Conservation (phyloP, 2,888 invertebrate genomes). For the Ypsolopha sequella region DNA sequence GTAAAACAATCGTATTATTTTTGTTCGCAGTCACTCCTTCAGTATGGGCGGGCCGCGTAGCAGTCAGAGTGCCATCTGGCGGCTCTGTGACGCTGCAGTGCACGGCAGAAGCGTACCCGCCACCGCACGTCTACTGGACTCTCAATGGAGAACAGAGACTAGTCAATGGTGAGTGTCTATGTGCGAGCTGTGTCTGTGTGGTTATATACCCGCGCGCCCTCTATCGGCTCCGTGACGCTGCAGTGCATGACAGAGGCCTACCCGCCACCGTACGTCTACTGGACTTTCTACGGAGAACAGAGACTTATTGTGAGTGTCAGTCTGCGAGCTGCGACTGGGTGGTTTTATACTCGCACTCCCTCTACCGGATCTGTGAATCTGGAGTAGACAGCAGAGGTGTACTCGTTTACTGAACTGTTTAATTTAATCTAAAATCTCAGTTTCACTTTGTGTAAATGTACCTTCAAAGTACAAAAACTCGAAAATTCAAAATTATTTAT, state of each 20-base stretch:
- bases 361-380: conserved; percentile 76
- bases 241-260: conserved; percentile 82
- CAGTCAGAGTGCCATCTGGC: conserved; percentile 76
- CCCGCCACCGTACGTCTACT: conserved; percentile 80
- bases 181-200: conserved; percentile 66
- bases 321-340: too few relatives aligned
- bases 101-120: conserved; percentile 80
- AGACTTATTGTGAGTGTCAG: conserved; percentile 72
- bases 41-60: conserved; percentile 79
- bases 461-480: too few relatives aligned
- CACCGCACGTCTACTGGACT: conserved; percentile 82
- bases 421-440: too few relatives aligned
- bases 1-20: neutral
- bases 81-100: conserved; percentile 78
- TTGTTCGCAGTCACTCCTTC: conserved; percentile 75
- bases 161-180: conserved; percentile 63
- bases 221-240: conserved; percentile 75
- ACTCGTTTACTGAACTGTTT: too few relatives aligned
- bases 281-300: conserved; percentile 77
- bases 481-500: too few relatives aligned
- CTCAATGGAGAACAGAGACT: conserved; percentile 74
- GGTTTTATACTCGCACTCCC: conserved; percentile 78
- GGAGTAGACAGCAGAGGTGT: too few relatives aligned
- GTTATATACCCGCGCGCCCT: conserved; percentile 77
- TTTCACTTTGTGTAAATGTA: too few relatives aligned